Conservation (phyloP, 2,113 vertebrate genomes). For the Agelaius phoeniceus region DNA sequence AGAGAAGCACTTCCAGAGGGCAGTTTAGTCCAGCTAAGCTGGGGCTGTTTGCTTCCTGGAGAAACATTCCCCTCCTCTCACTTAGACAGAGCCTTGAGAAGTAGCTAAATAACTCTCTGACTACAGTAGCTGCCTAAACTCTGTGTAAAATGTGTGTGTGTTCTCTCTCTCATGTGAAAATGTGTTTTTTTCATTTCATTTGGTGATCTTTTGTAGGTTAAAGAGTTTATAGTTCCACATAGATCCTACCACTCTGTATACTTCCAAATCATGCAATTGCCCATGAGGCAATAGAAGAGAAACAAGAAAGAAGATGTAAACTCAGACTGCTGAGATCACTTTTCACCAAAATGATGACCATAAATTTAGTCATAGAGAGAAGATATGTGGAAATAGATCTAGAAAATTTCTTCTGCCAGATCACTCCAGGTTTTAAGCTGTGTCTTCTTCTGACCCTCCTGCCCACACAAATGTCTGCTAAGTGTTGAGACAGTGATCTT, state of each 20-base stretch:
- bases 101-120: background rate
- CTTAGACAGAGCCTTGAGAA: background rate
- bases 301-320: background rate
- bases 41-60: background rate
- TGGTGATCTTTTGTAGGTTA: background rate
- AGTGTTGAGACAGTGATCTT: background rate
- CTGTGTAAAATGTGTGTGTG: background rate
- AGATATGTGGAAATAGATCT: background rate
- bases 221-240: background rate
- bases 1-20: background rate
- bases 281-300: background rate
- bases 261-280: background rate
- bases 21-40: background rate
- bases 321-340: background rate
- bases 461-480: background rate
- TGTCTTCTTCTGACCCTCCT: background rate
- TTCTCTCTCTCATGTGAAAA: rapidly evolving
- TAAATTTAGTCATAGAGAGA: background rate
- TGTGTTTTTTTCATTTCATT: background rate
- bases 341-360: background rate
- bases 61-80: background rate
- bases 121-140: background rate
- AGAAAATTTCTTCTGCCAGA: background rate
- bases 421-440: background rate
- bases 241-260: background rate